Evolutionary conservation across 2,797 vertebrate genomes (phyloP).

Genomic region (Cossypha caffra): DNA sequence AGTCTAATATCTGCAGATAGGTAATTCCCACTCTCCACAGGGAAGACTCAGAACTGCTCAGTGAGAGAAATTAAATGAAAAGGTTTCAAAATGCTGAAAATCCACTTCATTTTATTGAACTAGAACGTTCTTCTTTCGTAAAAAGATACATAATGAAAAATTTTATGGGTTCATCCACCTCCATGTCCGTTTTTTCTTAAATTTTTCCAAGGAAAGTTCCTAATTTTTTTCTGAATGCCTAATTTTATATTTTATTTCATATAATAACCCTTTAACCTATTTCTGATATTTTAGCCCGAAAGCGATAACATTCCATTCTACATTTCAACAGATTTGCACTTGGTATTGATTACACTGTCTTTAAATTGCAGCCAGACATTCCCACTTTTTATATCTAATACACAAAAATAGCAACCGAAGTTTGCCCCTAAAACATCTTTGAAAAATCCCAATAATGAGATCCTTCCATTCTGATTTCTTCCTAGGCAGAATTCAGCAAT

Average conservation of each 20-base stretch:
- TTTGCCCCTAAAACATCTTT: neutral
- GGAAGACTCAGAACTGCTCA: neutral
- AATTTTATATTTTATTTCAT: neutral
- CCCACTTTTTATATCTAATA: neutral
- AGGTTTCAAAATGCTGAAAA: neutral
- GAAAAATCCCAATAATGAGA: neutral
- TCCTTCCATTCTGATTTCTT: neutral
- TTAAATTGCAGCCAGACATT: neutral
- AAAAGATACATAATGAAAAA: neutral
- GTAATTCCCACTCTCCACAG: neutral
- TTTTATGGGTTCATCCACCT: neutral
- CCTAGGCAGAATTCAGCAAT: neutral
- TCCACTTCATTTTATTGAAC: neutral
- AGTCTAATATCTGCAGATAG: neutral
- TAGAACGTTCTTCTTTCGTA: neutral
- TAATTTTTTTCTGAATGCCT: neutral
- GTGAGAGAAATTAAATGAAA: neutral
- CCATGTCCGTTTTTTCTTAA: neutral
- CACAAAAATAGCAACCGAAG: neutral
- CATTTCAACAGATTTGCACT: neutral
- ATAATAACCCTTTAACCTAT: neutral
- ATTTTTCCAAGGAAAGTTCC: neutral
- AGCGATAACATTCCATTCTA: neutral
- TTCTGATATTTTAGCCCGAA: neutral
- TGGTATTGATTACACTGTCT: neutral